phyloP scores from a whole-genome alignment of 1,140 invertebrate species.

The Micrasema longulum region DNA sequence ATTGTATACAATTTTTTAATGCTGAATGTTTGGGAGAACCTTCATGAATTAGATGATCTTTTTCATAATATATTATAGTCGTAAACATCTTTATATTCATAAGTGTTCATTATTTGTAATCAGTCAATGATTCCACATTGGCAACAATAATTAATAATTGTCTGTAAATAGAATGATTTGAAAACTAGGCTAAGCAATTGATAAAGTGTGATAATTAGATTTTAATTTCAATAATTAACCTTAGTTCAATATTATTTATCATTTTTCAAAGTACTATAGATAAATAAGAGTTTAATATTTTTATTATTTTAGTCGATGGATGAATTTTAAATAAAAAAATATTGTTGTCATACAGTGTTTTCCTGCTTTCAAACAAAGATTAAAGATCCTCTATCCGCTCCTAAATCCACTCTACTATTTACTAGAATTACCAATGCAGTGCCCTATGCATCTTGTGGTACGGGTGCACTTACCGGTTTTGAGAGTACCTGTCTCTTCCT shows the following conservation, averaged over 20 bases:
- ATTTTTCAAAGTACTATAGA: not conserved
- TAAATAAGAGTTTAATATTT: not conserved
- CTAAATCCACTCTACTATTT: too few relatives aligned
- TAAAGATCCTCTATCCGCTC: too few relatives aligned
- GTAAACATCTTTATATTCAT: not conserved
- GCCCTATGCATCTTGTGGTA: too few relatives aligned
- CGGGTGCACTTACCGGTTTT: too few relatives aligned
- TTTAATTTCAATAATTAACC: slow-evolving; percentile 9
- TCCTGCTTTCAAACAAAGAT: too few relatives aligned
- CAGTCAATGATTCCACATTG: not conserved
- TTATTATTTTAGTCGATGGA: slow-evolving; percentile 5
- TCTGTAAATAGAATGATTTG: not conserved
- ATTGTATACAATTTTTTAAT: not conserved
- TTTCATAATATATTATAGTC: not conserved
- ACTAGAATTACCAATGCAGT: too few relatives aligned
- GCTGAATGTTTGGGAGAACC: not conserved
- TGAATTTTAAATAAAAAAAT: slow-evolving; percentile 20
- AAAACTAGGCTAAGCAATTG: slow-evolving; percentile 15
- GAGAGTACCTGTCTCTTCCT: too few relatives aligned
- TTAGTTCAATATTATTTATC: slow-evolving; percentile 2
- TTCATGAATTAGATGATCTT: not conserved
- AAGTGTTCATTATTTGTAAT: not conserved
- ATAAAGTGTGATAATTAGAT: slow-evolving; percentile 33
- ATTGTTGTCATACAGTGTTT: not conserved
- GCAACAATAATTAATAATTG: not conserved